These are phyloP conservation scores for Agapostemon virescens DNA, from an alignment of 2,888 invertebrate species.

Conservation along the genomic window DNA sequence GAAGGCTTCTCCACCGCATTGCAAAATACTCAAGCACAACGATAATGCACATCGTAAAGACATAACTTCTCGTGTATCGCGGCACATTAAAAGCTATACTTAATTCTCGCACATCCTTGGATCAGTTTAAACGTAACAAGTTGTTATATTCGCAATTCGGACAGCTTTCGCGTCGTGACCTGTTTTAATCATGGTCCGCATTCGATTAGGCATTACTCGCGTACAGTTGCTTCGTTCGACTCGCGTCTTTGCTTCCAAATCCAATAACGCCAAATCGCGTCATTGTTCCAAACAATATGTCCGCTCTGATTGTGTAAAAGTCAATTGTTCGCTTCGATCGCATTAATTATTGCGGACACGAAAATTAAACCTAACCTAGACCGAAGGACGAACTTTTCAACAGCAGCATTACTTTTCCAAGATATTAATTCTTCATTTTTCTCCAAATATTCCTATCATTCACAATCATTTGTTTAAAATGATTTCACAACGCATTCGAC, in stretches of 20 bases:
- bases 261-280: too few species aligned
- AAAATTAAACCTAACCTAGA: background rate
- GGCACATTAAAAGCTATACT: slow-evolving; percentile 29
- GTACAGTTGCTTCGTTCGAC: background rate
- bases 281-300: background rate
- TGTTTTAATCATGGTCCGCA: background rate
- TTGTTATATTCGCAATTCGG: background rate
- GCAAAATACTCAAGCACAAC: slow-evolving; percentile 35
- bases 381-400: background rate
- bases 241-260: background rate
- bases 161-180: background rate
- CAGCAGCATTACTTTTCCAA: background rate
- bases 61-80: slow-evolving; percentile 10
- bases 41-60: slow-evolving; percentile 15
- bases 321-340: background rate
- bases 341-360: background rate
- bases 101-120: slow-evolving; percentile 2
- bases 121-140: slow-evolving; percentile 14
- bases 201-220: background rate
- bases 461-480: too few species aligned
- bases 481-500: background rate
- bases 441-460: too few species aligned
- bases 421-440: too few species aligned
- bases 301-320: background rate
- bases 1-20: slow-evolving; percentile 17